Conservation (phyloP, 1,140 invertebrate species). For the Choristoneura fumiferana region DNA sequence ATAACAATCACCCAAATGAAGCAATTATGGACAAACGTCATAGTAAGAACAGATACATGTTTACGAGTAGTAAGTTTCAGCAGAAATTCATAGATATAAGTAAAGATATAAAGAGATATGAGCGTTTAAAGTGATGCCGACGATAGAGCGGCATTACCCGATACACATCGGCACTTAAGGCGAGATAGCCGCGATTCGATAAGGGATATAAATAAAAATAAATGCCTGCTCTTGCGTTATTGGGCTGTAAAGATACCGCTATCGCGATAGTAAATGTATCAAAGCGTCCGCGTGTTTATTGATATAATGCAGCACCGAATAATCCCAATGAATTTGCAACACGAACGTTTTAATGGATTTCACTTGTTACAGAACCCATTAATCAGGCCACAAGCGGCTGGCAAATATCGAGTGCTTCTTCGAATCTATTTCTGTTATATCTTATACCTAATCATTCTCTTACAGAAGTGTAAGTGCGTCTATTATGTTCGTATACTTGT, state of each 20-base stretch:
- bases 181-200: conserved; percentile 41
- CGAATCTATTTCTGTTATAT: conserved; percentile 2
- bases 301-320: conserved; percentile 33
- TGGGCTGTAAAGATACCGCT: conserved; percentile 49
- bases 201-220: conserved; percentile 61
- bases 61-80: conserved; percentile 13
- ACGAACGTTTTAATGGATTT: conserved; percentile 21
- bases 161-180: conserved; percentile 59
- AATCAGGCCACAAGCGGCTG: conserved; percentile 4
- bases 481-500: too few relatives aligned
- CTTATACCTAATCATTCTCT: too few relatives aligned
- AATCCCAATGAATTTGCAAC: conserved; percentile 30
- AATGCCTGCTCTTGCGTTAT: conserved; percentile 50
- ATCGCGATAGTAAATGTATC: conserved; percentile 34
- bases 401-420: neutral
- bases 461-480: too few relatives aligned
- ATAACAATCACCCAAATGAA: neutral
- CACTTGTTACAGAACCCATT: conserved; percentile 15
- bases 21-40: neutral
- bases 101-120: conserved; percentile 34
- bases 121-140: conserved; percentile 37
- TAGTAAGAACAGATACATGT: neutral
- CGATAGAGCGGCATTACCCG: conserved; percentile 43
- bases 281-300: conserved; percentile 35
- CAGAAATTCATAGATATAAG: conserved; percentile 35